Conservation (phyloP, 2,113 vertebrate species). For the Phrynosoma platyrhinos region DNA sequence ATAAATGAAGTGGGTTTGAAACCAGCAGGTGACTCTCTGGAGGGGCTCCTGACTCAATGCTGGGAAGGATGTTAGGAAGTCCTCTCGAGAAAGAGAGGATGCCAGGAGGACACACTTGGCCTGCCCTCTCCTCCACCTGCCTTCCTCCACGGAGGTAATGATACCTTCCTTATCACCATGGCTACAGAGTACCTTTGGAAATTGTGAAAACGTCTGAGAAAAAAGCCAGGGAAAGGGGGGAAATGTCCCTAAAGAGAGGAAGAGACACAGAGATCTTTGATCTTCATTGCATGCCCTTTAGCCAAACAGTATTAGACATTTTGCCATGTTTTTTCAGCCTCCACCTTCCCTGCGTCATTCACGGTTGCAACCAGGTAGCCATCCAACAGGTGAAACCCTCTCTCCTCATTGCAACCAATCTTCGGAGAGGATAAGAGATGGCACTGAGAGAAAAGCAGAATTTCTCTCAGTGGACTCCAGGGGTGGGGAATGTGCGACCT, state of each 20-base stretch:
- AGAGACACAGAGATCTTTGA: background rate
- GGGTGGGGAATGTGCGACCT: background rate
- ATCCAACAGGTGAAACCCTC: background rate
- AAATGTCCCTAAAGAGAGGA: background rate
- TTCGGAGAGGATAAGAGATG: background rate
- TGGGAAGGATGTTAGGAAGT: background rate
- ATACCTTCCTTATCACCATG: conserved; percentile 44
- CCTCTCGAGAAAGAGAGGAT: background rate
- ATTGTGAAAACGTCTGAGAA: conserved; percentile 18
- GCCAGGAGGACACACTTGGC: too few relatives aligned
- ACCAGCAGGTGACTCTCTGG: too few relatives aligned
- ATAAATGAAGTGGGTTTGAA: background rate
- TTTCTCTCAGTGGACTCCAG: background rate
- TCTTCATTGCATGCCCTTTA: background rate
- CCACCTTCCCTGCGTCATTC: background rate
- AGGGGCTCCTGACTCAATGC: too few relatives aligned
- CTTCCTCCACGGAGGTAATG: conserved; percentile 27
- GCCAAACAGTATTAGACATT: background rate
- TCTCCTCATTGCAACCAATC: background rate
- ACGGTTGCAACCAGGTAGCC: background rate
- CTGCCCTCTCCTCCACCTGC: conserved; percentile 2
- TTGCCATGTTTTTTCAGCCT: background rate
- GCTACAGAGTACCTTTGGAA: conserved; percentile 34
- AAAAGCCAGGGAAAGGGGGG: background rate
- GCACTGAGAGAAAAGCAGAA: background rate